phyloP scores from a whole-genome alignment of 2,113 vertebrate genomes.

The Lagopus muta region DNA sequence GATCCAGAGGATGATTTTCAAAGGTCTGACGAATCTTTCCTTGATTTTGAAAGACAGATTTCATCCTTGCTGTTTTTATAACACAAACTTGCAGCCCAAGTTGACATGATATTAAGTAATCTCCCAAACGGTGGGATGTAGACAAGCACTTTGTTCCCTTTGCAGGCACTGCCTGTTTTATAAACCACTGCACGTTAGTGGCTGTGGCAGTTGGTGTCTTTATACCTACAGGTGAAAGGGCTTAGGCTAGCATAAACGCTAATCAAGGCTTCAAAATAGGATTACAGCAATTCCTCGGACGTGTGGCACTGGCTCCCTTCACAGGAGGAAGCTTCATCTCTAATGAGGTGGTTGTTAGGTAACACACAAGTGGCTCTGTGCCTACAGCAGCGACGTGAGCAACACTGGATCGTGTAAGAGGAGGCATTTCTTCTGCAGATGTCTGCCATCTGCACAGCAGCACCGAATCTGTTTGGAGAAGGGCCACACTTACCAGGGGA shows the following conservation, averaged over 20 bases:
- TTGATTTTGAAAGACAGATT: neutral
- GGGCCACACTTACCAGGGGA: neutral
- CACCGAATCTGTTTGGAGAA: neutral
- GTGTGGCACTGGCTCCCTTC: neutral
- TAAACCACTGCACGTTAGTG: fast-evolving
- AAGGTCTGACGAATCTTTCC: neutral
- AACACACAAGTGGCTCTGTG: neutral
- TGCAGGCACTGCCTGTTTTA: neutral
- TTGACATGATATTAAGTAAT: fast-evolving
- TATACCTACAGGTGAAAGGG: fast-evolving
- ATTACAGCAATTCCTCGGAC: neutral
- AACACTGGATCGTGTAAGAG: neutral
- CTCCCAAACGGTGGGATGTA: neutral
- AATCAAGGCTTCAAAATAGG: neutral
- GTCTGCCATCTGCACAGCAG: conserved; percentile 22
- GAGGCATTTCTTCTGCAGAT: conserved; percentile 8
- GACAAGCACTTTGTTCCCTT: neutral
- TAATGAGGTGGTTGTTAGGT: neutral
- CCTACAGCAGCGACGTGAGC: neutral
- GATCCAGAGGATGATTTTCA: fast-evolving
- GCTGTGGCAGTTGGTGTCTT: neutral
- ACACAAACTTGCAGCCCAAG: neutral
- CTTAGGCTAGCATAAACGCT: neutral
- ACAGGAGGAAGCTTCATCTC: neutral
- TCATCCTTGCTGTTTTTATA: neutral